A percentile compares a stretch with the other conserved stretches of the same genome.
Conservation (phyloP, 2,113 vertebrate genomes). For the Bostrychus sinensis region DNA sequence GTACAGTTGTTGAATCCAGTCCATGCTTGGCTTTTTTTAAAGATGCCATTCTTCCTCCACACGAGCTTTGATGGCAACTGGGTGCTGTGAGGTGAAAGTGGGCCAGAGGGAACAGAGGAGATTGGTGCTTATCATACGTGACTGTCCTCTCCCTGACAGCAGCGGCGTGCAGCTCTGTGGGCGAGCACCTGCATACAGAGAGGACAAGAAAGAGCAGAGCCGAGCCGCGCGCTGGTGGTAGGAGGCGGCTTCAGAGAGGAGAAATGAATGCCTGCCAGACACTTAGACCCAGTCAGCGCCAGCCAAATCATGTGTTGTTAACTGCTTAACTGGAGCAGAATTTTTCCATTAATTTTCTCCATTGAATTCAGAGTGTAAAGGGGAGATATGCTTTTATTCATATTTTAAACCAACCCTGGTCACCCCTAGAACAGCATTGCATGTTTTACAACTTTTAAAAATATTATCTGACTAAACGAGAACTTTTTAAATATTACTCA, state of each 20-base stretch:
- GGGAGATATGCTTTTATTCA: no score
- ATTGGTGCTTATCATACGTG: constrained; percentile 57
- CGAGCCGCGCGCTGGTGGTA: constrained; percentile 36
- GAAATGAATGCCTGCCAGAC: constrained; percentile 63
- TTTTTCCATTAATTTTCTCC: no score
- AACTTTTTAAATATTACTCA: no score
- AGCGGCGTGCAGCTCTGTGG: constrained; percentile 62
- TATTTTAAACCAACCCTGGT: no score
- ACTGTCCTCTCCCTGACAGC: constrained; percentile 62
- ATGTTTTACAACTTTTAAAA: no score
- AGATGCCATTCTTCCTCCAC: constrained; percentile 1
- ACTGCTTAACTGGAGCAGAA: no score
- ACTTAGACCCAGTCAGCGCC: constrained; percentile 54
- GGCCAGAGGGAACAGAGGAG: constrained; percentile 33
- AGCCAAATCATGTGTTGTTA: constrained; percentile 67
- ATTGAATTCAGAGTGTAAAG: no score
- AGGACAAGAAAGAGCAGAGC: constrained; percentile 43
- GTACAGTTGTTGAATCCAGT: constrained; percentile 2
- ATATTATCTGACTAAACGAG: no score
- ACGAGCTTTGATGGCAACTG: constrained; percentile 45
- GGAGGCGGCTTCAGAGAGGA: constrained; percentile 50
- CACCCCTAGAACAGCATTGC: no score
- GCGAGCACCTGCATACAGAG: constrained; percentile 68
- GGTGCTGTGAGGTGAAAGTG: constrained; percentile 30
- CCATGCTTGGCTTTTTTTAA: constrained; percentile 8